A percentile compares a stretch with the other conserved stretches of the same genome.
These are phyloP conservation scores for Eulemur rubriventer DNA, from an alignment of 2,797 vertebrate genomes.

Conservation along the genomic window DNA sequence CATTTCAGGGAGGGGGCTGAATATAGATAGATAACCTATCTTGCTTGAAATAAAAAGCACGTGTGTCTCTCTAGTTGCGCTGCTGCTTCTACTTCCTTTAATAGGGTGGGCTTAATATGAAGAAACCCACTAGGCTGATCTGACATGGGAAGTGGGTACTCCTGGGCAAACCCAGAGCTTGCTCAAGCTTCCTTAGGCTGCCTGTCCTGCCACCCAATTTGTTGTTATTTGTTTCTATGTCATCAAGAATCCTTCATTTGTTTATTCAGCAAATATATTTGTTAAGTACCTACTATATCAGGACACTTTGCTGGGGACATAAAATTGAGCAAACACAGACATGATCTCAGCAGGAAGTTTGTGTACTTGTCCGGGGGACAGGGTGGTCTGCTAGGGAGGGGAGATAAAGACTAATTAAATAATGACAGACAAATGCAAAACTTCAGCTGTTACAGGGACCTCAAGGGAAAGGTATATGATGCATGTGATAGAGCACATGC, in stretches of 20 bases:
- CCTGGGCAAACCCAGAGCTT: neutral
- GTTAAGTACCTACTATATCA: neutral
- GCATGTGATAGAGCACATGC: neutral
- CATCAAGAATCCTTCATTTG: neutral
- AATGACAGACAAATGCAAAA: neutral
- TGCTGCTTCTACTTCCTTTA: neutral
- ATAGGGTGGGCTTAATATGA: neutral
- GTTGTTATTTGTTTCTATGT: neutral
- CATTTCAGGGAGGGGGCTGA: neutral
- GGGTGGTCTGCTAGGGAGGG: neutral
- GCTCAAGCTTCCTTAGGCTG: neutral
- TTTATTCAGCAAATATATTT: neutral
- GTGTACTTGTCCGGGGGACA: neutral
- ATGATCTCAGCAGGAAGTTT: neutral
- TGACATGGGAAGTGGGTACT: neutral
- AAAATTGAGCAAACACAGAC: neutral
- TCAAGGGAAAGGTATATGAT: neutral
- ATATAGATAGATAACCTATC: neutral
- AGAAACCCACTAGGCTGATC: neutral
- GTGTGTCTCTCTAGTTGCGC: neutral
- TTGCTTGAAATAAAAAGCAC: neutral
- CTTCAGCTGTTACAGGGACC: neutral
- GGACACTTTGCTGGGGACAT: neutral
- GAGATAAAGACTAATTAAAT: neutral
- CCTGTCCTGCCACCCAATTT: neutral